phyloP scores from a whole-genome alignment of 2,113 vertebrate species.

The Oceanites oceanicus region DNA sequence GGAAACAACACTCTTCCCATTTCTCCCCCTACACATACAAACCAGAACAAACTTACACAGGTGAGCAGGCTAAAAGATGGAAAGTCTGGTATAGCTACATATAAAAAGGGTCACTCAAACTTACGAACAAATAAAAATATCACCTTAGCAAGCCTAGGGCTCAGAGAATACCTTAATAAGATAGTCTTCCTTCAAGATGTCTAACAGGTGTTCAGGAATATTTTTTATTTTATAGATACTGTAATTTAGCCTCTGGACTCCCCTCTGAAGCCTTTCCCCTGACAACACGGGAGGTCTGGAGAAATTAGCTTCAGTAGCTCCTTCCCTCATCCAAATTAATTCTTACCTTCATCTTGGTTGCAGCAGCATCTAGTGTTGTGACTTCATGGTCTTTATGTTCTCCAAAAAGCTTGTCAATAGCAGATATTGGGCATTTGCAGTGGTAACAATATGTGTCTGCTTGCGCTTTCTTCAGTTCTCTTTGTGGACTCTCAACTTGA shows the following conservation, averaged over 20 bases:
- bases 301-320: neutral
- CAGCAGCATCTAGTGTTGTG: slow-evolving; percentile 81
- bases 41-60: neutral
- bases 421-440: slow-evolving; percentile 84
- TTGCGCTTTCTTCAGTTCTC: slow-evolving; percentile 77
- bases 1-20: neutral
- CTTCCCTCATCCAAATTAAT: neutral
- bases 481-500: slow-evolving; percentile 70
- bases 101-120: neutral
- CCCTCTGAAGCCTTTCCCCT: neutral
- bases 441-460: slow-evolving; percentile 86
- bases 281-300: neutral
- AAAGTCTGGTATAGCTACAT: neutral
- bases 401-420: slow-evolving; percentile 76
- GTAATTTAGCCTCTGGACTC: neutral
- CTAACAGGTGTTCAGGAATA: neutral
- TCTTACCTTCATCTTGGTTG: slow-evolving; percentile 86
- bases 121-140: neutral
- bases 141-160: neutral
- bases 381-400: slow-evolving; percentile 85
- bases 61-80: neutral
- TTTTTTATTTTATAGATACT: neutral
- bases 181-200: neutral
- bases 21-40: neutral
- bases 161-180: neutral